These are phyloP conservation scores for Halocynthia roretzi DNA, from an alignment of 23 tunicate genomes.

Conservation along the genomic window DNA sequence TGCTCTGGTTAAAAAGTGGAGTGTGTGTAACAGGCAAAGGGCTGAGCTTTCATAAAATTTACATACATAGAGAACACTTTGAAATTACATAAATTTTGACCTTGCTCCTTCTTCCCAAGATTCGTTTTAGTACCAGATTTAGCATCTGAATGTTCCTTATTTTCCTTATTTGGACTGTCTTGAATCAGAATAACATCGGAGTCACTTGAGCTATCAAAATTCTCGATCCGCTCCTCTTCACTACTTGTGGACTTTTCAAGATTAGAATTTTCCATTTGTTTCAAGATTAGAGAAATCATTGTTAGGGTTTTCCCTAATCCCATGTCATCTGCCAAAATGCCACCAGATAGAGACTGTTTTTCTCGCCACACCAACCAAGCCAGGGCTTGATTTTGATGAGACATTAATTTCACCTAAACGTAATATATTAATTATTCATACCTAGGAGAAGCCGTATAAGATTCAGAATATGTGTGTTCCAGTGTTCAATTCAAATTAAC, in stretches of 20 bases:
- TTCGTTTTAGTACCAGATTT: neutral
- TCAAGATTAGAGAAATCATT: conserved; percentile 69
- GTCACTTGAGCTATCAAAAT: conserved; percentile 1
- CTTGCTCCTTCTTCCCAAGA: neutral
- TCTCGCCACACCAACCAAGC: conserved; percentile 93
- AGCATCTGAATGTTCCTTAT: neutral
- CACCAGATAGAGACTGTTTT: conserved; percentile 60
- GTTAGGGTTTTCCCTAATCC: conserved; percentile 95
- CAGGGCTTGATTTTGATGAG: conserved; percentile 86
- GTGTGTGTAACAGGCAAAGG: too few relatives aligned
- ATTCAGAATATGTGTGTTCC: neutral
- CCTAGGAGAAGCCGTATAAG: neutral
- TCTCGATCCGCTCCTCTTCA: neutral
- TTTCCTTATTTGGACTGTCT: conserved; percentile 3
- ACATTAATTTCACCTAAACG: conserved; percentile 63
- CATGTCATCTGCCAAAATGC: conserved; percentile 95
- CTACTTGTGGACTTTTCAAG: neutral
- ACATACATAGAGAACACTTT: too few relatives aligned
- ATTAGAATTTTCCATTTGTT: conserved; percentile 13
- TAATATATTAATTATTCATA: neutral
- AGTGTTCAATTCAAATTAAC: too few relatives aligned
- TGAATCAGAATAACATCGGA: neutral
- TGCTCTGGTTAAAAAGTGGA: too few relatives aligned
- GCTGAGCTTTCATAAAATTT: too few relatives aligned
- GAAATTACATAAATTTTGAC: too few relatives aligned